These are phyloP conservation scores for Tyto alba DNA, from an alignment of 2,113 vertebrate genomes.

Conservation along the genomic window DNA sequence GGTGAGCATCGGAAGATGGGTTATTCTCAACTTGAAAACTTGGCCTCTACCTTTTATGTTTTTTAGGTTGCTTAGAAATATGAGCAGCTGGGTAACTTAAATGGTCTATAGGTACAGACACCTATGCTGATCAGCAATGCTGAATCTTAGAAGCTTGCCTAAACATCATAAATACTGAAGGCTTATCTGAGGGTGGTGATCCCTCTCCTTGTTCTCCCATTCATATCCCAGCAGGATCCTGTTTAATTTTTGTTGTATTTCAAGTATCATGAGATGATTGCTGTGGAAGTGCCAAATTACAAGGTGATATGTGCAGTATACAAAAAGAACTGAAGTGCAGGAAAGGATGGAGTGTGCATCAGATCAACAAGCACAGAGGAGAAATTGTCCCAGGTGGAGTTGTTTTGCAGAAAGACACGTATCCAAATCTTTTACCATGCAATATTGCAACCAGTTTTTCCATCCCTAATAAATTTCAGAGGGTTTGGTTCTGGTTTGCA, in stretches of 20 bases:
- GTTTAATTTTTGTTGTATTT: background rate
- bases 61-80: background rate
- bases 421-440: background rate
- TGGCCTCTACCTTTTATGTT: background rate
- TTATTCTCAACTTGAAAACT: background rate
- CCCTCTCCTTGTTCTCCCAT: background rate
- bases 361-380: background rate
- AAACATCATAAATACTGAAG: background rate
- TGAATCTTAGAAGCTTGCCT: background rate
- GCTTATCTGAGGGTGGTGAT: background rate
- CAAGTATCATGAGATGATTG: background rate
- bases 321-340: background rate
- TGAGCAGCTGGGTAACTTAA: background rate
- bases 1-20: background rate
- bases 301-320: background rate
- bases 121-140: background rate
- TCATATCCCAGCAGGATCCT: background rate
- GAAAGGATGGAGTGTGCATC: background rate
- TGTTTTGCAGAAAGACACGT: background rate
- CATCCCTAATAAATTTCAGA: background rate
- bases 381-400: background rate
- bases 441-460: slow-evolving; percentile 36
- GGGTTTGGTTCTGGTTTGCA: slow-evolving; percentile 41
- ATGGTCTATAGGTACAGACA: background rate
- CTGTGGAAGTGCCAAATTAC: background rate